Evolutionary conservation across 2,888 invertebrate genomes (phyloP), one percentile per base, ranked within the genome.

Genomic region (Campopleginae sp.): DNA sequence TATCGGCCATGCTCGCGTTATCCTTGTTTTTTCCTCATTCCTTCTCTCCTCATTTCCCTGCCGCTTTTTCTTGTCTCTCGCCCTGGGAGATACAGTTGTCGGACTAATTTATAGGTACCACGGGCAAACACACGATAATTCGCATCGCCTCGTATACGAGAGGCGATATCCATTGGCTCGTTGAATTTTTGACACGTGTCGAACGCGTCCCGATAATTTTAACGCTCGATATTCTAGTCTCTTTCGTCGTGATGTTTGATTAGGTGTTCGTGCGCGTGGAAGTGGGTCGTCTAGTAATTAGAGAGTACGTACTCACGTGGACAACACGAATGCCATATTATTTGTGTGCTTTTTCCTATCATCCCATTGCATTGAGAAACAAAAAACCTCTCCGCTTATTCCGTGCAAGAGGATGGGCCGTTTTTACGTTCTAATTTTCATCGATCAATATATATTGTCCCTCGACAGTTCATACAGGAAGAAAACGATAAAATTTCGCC

Each of bases 271-370:
- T 76, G 86, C 77, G 84, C 66, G 71, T 74, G 82, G 82, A 82
- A 85, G 80, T 85, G 72, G 85, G 85, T 85, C 85, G 76, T 77
- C 77, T 78, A 74, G 84, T 84, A 86, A 86, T 86, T 86, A 81
- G 84, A 86, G 80, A 83, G 80, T 74, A 66, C 61, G 48, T 63
- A 76, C 70, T 65, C 80, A 46, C 44, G 42, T 44, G 54, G 58
- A 71, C 70, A 82, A 75, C 75, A 71, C 85, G 80, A 68, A 54
- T 61, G 76, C 77, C 14, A 44, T 44, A 42, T 44, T 84, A 68
- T 75, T 80, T 71, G 70, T 75, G 84, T 78, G 51, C 31, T 82
- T 84, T 82, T 71, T 54, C 54, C 38, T 78, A 70, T 78, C 74
- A 12, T 12, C 27, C 17, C 61, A 66, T 63, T 51, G 31, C 66